Evolutionary conservation across 2,888 invertebrate species (phyloP), one percentile per base, ranked within the genome.

Genomic region (Himalopsyche anomala): DNA sequence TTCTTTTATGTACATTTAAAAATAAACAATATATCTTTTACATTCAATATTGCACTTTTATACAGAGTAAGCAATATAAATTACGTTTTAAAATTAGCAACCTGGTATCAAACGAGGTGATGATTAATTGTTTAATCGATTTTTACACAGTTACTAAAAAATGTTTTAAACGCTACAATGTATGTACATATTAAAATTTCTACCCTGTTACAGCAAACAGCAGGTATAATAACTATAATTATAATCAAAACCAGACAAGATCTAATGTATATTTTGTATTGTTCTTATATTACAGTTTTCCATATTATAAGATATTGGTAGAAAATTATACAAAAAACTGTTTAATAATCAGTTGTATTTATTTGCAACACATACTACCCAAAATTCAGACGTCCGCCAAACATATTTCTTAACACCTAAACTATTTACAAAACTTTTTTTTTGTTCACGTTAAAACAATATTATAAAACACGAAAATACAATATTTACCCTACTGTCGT

Each of bases 11-110:
- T 74, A 85, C 81, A 81, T 79, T 85, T 40, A 82, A 85, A 83
- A 83, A 85, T 85, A 83, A 83, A 80, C 82, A 79, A 83, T 83
- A 85, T 80, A 82, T 42, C 80, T 74, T 74, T 74, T 12, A 74
- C 74, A 74, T 74, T 74, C 74, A 4, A 74, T 74, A 74, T 74
- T 74, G 74, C 74, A 74, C 74, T 38, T 51, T 69, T 38, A 74
- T 15, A 74, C 74, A 74, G 3, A 62, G 19, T 12, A 12, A 74
- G 74, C 12, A 19, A 15, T 74, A 74, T 2, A 38, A 38, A 74
- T 74, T 15, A 74, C 12, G 15, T 15, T 69, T 69, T 1, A 19
- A 19, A 9, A 69, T 69, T 74, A 74, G 74, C 38, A 11, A 74
- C 74, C 38, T 12, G 38, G 38, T 36, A 74, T 74, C 74, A 74